These are phyloP conservation scores for Eubucco bourcierii DNA, from an alignment of 2,113 vertebrate genomes.

Conservation along the genomic window DNA sequence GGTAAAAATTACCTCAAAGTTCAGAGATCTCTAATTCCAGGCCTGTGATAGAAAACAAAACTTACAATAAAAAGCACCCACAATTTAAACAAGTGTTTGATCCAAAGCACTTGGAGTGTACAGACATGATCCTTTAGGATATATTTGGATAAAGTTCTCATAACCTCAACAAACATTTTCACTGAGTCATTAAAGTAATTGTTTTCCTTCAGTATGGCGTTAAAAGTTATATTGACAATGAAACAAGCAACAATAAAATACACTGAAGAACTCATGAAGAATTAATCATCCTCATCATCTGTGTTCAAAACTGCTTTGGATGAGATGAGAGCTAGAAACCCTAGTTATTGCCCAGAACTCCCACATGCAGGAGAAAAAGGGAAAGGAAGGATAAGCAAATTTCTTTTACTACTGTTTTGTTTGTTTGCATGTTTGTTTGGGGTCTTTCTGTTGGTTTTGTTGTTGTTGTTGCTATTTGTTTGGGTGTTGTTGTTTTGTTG, in stretches of 20 bases:
- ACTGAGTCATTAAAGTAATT: not conserved
- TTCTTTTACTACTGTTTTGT: not conserved
- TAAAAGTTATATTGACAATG: not conserved
- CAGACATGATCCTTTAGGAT: not conserved
- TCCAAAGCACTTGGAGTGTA: not conserved
- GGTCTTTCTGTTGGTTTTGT: too few species aligned
- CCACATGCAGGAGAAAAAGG: not conserved
- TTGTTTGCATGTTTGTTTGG: not conserved
- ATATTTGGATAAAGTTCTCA: not conserved
- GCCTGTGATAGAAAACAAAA: not conserved
- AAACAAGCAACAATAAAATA: not conserved
- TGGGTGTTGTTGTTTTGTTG: too few species aligned
- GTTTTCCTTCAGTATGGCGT: not conserved
- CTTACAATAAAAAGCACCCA: not conserved
- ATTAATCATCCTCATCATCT: not conserved
- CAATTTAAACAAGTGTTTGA: not conserved
- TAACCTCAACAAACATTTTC: not conserved
- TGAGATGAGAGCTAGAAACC: not conserved
- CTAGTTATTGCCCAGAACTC: not conserved
- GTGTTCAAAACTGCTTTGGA: not conserved
- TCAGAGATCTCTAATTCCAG: not conserved
- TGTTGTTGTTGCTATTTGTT: too few species aligned
- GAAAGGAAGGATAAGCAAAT: not conserved
- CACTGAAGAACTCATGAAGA: not conserved
- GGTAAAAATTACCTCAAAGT: not conserved